Evolutionary conservation across 2,888 invertebrate genomes (phyloP), one percentile per base, ranked within the genome.

Genomic region (Idaea dimidiata): DNA sequence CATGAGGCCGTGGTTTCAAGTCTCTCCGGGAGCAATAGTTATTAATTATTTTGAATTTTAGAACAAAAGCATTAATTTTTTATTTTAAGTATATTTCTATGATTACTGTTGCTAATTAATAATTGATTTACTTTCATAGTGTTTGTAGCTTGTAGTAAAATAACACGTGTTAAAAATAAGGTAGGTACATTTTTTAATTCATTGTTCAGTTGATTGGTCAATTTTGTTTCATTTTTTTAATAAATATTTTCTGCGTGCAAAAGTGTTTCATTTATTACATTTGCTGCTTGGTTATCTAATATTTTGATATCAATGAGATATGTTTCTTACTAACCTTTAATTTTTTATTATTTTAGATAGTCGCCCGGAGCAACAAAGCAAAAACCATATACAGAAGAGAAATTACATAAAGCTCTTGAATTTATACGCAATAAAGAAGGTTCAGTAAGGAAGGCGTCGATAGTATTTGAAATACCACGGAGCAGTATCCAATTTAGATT

Each of bases 351-450:
- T 43, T 43, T 43, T 10, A 43, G 43, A 43, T 43, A 14, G 10
- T 43, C 43, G 43, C 14, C 14, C 43, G 43, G 10, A 10, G 43
- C 43, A 43, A 10, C 8, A 43, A 43, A 43, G 43, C 5, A 43
- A 8, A 43, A 43, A 43, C 43, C 43, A 10, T 43, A 43, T 43
- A 53, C 2, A 24, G 59, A 53, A 16, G 8, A 58, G 24, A 57
- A 58, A 55, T 17, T 60, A n/a, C 17, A 33, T 32, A 57, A 16
- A 5, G 61, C 64, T 16, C 10, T 64, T 14, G 16, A 61, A 6
- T 64, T 61, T 56, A n/a, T 64, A 1, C 14, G 10, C 33, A 62
- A 55, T 6, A 64, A 62, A 16, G 18, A 64, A 55, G 64, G 64
- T 10, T 64, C 64, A 0, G 54, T 61, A 17, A 53, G 61, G 17